A percentile compares a stretch with the other conserved stretches of the same genome.
These are phyloP conservation scores for Mylabris phalerata DNA, from an alignment of 1,140 invertebrate genomes.

Conservation along the genomic window DNA sequence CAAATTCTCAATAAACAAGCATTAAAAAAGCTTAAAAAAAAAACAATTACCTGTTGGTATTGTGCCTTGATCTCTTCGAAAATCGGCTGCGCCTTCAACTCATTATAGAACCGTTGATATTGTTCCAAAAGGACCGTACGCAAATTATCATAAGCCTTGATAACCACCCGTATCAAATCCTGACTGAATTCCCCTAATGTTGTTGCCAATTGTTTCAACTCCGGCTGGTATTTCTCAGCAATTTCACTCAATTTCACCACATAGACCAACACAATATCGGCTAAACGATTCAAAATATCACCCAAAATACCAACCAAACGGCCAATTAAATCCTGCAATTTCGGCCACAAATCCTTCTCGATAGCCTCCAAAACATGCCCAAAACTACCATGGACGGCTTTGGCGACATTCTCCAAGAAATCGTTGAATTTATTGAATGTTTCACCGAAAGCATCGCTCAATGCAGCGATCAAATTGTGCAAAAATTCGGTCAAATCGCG, in stretches of 20 bases:
- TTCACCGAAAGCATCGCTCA: constrained; percentile 44
- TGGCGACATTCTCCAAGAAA: constrained; percentile 43
- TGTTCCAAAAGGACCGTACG: constrained; percentile 47
- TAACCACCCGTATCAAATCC: constrained; percentile 47
- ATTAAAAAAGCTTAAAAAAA: too few relatives aligned
- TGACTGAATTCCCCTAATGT: constrained; percentile 37
- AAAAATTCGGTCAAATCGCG: constrained; percentile 57
- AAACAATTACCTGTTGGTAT: constrained; percentile 24
- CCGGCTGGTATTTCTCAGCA: constrained; percentile 55
- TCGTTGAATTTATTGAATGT: constrained; percentile 44
- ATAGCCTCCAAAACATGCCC: constrained; percentile 45
- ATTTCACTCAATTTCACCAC: constrained; percentile 47
- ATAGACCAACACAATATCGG: constrained; percentile 47
- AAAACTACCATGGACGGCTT: constrained; percentile 37
- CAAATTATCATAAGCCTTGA: constrained; percentile 44
- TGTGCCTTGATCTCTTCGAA: constrained; percentile 45
- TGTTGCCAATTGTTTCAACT: constrained; percentile 56
- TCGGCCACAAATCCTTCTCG: constrained; percentile 49
- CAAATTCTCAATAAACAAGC: too few relatives aligned
- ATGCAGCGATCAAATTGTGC: constrained; percentile 48
- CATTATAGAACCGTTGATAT: constrained; percentile 42
- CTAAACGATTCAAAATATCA: constrained; percentile 44
- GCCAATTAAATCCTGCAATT: constrained; percentile 50
- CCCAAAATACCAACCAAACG: constrained; percentile 42
- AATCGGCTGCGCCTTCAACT: constrained; percentile 50